Conservation (phyloP, 2,113 vertebrate genomes). For the Trematocara macrostoma region DNA sequence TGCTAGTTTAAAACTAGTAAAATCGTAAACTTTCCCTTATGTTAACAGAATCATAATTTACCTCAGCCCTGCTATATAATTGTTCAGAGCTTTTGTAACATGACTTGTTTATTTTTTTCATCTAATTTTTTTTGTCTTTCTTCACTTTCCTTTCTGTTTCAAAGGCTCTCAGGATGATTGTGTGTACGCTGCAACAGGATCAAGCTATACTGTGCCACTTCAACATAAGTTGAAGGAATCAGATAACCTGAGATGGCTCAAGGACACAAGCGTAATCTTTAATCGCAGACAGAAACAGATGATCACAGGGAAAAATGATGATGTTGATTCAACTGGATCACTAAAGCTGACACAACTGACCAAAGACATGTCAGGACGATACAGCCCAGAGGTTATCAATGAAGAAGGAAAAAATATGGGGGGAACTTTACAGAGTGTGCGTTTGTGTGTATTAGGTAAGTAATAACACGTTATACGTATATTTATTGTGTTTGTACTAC, state of each 20-base stretch:
- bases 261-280: accelerated
- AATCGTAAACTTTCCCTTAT: accelerated
- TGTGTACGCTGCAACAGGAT: accelerated
- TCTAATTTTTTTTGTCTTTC: background rate
- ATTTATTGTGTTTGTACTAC: accelerated
- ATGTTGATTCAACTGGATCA: background rate
- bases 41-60: background rate
- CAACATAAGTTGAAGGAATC: background rate
- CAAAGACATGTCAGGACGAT: background rate
- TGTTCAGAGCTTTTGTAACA: accelerated
- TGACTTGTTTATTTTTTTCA: accelerated
- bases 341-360: accelerated
- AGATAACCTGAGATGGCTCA: accelerated
- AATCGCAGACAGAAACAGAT: accelerated
- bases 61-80: accelerated
- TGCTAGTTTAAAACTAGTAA: background rate
- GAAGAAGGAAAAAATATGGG: accelerated
- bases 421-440: accelerated
- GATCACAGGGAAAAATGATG: accelerated
- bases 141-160: background rate
- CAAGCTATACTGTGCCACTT: accelerated
- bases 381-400: accelerated
- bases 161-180: background rate
- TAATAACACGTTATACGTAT: background rate
- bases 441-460: accelerated